phyloP scores from a whole-genome alignment of 2,797 vertebrate species.

The Channa striata region DNA sequence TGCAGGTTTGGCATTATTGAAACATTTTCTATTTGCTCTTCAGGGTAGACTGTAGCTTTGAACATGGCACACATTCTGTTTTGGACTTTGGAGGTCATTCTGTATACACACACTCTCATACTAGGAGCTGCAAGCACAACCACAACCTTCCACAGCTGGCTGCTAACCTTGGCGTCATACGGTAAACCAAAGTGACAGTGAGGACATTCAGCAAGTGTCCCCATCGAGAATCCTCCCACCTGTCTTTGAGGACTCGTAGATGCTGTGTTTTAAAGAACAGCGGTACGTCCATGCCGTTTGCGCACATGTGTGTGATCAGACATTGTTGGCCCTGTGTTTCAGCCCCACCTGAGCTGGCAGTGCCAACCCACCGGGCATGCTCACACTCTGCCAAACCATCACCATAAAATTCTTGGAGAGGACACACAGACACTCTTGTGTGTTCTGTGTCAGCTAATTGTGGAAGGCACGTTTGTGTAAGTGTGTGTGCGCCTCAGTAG shows the following conservation, averaged over 20 bases:
- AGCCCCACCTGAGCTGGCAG: conserved; percentile 72
- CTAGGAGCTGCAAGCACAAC: conserved; percentile 56
- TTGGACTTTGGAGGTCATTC: conserved; percentile 32
- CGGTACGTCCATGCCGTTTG: conserved; percentile 25
- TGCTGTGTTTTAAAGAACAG: conserved; percentile 73
- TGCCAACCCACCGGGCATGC: conserved; percentile 62
- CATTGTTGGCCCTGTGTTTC: conserved; percentile 43
- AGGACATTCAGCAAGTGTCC: conserved; percentile 40
- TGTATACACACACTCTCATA: conserved; percentile 30
- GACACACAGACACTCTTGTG: conserved; percentile 79
- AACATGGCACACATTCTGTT: conserved; percentile 50
- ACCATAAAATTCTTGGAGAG: conserved; percentile 78
- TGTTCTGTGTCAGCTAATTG: conserved; percentile 66
- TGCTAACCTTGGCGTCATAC: conserved; percentile 16
- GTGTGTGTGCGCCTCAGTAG: conserved; percentile 64
- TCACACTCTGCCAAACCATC: conserved; percentile 77
- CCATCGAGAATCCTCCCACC: conserved; percentile 50
- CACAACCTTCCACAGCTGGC: conserved; percentile 46
- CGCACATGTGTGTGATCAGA: conserved; percentile 27
- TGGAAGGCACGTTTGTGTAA: conserved; percentile 50
- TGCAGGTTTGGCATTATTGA: conserved; percentile 60
- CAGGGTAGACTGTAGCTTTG: conserved; percentile 20
- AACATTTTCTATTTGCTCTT: conserved; percentile 71
- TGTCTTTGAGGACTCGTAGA: conserved; percentile 59
- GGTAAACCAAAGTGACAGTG: conserved; percentile 43